Evolutionary conservation across 23 tunicate genomes (phyloP), one percentile per base, ranked within the genome.

Genomic region (Halocynthia roretzi): DNA sequence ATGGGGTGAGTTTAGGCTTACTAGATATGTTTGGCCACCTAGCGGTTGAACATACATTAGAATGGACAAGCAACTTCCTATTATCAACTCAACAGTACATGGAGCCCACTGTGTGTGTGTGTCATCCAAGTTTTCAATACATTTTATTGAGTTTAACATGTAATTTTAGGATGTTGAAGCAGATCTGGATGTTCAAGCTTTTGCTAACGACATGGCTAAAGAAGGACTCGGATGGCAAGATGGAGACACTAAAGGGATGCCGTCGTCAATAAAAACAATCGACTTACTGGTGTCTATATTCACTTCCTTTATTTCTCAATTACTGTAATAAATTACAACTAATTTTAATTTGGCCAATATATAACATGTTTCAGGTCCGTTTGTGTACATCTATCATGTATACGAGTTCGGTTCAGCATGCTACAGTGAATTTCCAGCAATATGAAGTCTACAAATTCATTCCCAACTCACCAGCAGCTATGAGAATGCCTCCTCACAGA

Each of bases 331-430:
- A 1, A 31, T 31, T 31, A 31, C 44, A 31, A 31, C 44, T 31
- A 31, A 31, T 31, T 31, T 31, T 31, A 0, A 31, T 31, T 31
- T 31, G 44, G 44, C 44, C 44, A 31, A 31, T 31, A 31, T 31
- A 31, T 31, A 31, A 31, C 44, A 31, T 31, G 44, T 4, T 54
- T 54, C 74, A 83, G 87, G 68, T 83, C 6, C 83, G 68, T 9
- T 19, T 83, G 6, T 83, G 87, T 53, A 80, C 80, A 2, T 4
- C 81, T 7, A 40, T 83, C 7, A 83, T 83, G 67, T 83, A 62
- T 40, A 83, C 87, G 12, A 76, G 87, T 66, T 75, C 87, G 6
- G 87, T 80, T 15, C 87, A 83, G 67, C 87, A 83, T 23, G 80
- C 87, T 18, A 76, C 87, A 21, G 81, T 83, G 11, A 83, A 83